A percentile compares a stretch with the other conserved stretches of the same genome.
Conservation (phyloP, 2,888 invertebrate genomes). For the Chrysotoxum bicinctum region DNA sequence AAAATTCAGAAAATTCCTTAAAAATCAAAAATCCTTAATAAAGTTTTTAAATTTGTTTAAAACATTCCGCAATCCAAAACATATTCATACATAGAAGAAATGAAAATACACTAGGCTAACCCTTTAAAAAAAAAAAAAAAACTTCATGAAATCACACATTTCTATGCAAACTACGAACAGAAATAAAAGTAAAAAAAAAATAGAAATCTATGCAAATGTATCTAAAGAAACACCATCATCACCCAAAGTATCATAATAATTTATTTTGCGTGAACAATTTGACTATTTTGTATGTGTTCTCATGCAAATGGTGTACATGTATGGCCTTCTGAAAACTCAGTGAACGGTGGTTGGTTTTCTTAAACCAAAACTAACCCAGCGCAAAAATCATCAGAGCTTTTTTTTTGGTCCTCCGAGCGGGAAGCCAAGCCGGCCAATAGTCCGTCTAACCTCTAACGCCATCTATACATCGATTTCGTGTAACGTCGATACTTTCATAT, state of each 20-base stretch:
- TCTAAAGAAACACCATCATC: slow-evolving; percentile 46
- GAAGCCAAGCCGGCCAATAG: not conserved
- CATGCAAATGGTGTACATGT: slow-evolving; percentile 26
- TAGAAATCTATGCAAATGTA: slow-evolving; percentile 61
- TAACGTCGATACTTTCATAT: slow-evolving; percentile 68
- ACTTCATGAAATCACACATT: slow-evolving; percentile 13
- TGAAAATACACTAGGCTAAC: not conserved
- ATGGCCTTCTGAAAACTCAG: not conserved
- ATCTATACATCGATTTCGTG: not conserved
- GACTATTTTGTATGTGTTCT: slow-evolving; percentile 61
- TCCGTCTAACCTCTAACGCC: not conserved
- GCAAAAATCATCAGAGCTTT: not conserved
- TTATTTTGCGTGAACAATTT: slow-evolving; percentile 69
- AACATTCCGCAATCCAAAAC: not conserved
- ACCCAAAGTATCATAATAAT: slow-evolving; percentile 53
- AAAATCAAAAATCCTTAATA: no score
- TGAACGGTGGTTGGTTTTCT: not conserved
- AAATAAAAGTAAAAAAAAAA: not conserved
- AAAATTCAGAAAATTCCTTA: no score
- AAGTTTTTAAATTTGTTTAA: not conserved
- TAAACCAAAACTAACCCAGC: not conserved
- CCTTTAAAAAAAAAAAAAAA: not conserved
- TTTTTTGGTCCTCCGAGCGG: slow-evolving; percentile 9
- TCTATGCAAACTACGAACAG: slow-evolving; percentile 18
- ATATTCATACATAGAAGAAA: not conserved